Conservation (phyloP, 2,888 invertebrate genomes). For the Teleogryllus oceanicus region DNA sequence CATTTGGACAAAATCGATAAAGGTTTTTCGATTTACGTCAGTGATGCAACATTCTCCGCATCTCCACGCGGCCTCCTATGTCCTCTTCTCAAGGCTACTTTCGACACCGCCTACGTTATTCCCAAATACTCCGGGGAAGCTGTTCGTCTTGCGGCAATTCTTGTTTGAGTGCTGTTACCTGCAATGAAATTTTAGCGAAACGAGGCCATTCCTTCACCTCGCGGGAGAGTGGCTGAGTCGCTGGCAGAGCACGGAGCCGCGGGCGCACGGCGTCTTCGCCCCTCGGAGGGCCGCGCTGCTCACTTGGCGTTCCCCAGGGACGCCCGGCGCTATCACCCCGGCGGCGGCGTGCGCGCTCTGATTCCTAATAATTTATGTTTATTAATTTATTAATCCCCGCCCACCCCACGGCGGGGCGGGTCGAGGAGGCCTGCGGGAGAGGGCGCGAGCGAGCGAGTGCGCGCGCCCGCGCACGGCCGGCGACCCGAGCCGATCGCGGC, state of each 20-base stretch:
- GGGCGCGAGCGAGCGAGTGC: neutral
- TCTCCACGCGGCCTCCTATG: too few species aligned
- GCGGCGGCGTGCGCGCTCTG: neutral
- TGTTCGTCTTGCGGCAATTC: too few species aligned
- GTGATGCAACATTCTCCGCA: too few species aligned
- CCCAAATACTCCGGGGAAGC: too few species aligned
- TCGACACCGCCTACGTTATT: too few species aligned
- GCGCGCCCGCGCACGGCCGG: neutral
- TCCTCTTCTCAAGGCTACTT: too few species aligned
- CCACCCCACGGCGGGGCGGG: neutral
- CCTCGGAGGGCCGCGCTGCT: neutral
- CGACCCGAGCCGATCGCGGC: neutral
- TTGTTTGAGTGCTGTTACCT: too few species aligned
- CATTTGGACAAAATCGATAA: too few species aligned
- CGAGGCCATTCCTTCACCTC: too few species aligned
- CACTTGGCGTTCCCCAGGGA: neutral
- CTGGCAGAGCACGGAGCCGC: neutral
- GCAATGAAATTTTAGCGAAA: too few species aligned
- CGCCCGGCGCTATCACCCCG: neutral
- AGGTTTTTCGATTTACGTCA: too few species aligned
- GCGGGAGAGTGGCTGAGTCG: too few species aligned
- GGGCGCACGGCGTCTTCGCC: neutral
- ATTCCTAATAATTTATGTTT: constrained; percentile 10
- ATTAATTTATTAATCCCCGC: constrained; percentile 1
- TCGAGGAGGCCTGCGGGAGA: neutral